Evolutionary conservation across 2,888 invertebrate genomes (phyloP), one percentile per base, ranked within the genome.

Genomic region (Plebejus melissa): DNA sequence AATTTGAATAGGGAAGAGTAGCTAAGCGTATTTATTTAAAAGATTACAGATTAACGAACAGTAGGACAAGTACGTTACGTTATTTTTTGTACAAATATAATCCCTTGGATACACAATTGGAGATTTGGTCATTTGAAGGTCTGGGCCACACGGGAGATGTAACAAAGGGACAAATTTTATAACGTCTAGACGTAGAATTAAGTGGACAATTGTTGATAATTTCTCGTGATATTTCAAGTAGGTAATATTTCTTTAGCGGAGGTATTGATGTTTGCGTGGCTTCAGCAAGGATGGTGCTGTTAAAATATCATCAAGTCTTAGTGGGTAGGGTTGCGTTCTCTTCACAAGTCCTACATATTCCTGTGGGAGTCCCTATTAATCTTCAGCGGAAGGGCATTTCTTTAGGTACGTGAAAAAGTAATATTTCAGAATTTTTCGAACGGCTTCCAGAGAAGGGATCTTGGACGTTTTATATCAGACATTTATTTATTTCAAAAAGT

Each of bases 21-120:
- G 83, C 81, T 85, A 85, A 80, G 81, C 81, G 83, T 90, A 88
- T 90, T 90, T 91, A 87, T 87, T 88, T 88, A 90, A 90, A 85
- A 85, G 91, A 91, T 93, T 91, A 90, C 82, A 83, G 90, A 89
- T 92, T 90, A 88, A 32, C 22, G 71, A 28, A 71, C 71, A 76
- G 22, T 16, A 28, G 58, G 76, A 46, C 41, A 71, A 71, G 70
- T 46, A 71, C 28, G 71, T 71, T 71, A 46, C 71, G 71, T 71
- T 41, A n/a, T 71, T 70, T 71, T 71, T 71, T 71, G 46, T 71
- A 71, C 71, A 71, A 41, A 65, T 65, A 5, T 65, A 71, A 71
- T 41, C 71, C 22, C 46, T 46, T 46, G 46, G n/a, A 28, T 41
- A 41, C 70, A 41, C 46, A 46, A 71, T 46, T 46, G 71, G 71